phyloP scores from a whole-genome alignment of 1,140 invertebrate species.

The Ceratoteleas bidentatus region DNA sequence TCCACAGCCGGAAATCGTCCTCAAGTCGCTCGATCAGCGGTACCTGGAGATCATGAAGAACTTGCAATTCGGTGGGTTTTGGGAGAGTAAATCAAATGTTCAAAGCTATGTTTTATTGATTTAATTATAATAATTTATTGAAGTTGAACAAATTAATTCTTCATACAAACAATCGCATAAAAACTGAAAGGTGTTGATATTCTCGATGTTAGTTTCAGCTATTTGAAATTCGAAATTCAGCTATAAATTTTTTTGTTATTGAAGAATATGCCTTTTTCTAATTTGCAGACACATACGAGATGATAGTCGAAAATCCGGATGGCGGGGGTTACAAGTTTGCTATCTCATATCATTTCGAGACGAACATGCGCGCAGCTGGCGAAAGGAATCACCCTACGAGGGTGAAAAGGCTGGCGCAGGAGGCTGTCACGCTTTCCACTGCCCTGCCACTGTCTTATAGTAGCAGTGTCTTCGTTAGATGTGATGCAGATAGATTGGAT shows the following conservation, averaged over 20 bases:
- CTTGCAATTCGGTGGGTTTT: conserved; percentile 91
- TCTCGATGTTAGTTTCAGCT: too few relatives aligned
- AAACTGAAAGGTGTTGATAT: too few relatives aligned
- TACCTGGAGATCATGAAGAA: conserved; percentile 93
- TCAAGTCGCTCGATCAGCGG: conserved; percentile 85
- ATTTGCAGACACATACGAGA: conserved; percentile 91
- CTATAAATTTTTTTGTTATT: too few relatives aligned
- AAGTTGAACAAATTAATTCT: too few relatives aligned
- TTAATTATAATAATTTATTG: too few relatives aligned
- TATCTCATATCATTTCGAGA: conserved; percentile 95
- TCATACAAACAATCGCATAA: too few relatives aligned
- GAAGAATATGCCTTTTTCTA: too few relatives aligned
- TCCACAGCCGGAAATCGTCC: conserved; percentile 79
- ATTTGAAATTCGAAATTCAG: too few relatives aligned
- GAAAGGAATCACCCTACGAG: conserved; percentile 92
- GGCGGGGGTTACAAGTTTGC: conserved; percentile 90
- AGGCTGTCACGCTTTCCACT: conserved; percentile 96
- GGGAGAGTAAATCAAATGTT: too few relatives aligned
- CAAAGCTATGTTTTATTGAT: too few relatives aligned
- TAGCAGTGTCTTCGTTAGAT: conserved; percentile 97
- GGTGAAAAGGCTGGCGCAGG: conserved; percentile 96
- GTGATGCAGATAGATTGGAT: conserved; percentile 95
- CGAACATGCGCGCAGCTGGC: conserved; percentile 91
- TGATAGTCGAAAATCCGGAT: conserved; percentile 90
- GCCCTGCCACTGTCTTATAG: conserved; percentile 95